Conservation (phyloP, 2,888 invertebrate genomes). For the Tipula lateralis region DNA sequence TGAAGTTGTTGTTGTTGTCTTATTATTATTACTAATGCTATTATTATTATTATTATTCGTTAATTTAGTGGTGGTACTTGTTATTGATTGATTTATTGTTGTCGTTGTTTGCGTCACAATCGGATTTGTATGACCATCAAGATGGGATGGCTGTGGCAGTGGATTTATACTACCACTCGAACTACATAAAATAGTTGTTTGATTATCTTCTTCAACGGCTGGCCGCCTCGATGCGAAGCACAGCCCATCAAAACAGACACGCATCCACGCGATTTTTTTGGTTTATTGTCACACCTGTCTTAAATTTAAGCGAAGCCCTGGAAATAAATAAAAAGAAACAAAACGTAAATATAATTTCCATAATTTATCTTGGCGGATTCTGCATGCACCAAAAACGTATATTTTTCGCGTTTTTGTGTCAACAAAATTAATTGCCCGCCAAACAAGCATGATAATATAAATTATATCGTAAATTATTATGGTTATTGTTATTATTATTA, state of each 20-base stretch:
- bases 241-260: conserved; percentile 84
- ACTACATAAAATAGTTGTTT: conserved; percentile 25
- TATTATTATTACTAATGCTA: conserved; percentile 39
- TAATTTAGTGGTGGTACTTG: neutral
- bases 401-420: neutral
- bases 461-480: conserved; percentile 11
- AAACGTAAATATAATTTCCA: neutral
- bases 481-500: neutral
- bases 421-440: conserved; percentile 6
- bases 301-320: conserved; percentile 20
- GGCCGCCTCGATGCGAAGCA: conserved; percentile 87
- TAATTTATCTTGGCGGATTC: neutral
- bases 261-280: conserved; percentile 69
- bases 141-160: neutral
- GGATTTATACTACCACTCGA: neutral
- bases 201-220: conserved; percentile 70
- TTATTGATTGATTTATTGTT: conserved; percentile 34
- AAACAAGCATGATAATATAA: neutral
- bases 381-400: neutral
- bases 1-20: conserved; percentile 37
- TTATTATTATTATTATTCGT: conserved; percentile 36
- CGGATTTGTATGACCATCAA: conserved; percentile 26
- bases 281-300: neutral
- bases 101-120: conserved; percentile 35
- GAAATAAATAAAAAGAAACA: neutral